Conservation (phyloP, 2,797 vertebrate species). For the Thalassophryne amazonica region DNA sequence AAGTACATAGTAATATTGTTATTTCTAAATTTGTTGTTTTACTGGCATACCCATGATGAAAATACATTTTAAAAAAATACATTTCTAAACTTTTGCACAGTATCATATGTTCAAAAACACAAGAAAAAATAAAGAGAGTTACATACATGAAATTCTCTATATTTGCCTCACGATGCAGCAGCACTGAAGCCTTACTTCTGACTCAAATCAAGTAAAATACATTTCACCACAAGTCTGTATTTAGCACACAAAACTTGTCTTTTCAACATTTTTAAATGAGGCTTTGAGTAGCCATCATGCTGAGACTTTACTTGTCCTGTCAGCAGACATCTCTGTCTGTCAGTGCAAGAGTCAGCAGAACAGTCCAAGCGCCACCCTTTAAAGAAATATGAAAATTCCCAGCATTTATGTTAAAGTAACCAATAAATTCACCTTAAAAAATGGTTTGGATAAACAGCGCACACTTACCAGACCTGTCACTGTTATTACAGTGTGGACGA, state of each 20-base stretch:
- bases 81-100: no score
- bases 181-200: constrained; percentile 36
- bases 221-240: constrained; percentile 26
- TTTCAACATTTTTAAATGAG: not conserved
- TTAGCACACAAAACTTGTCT: constrained; percentile 9
- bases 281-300: not conserved
- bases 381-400: no score
- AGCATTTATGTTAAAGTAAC: no score
- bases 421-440: not conserved
- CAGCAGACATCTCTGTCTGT: no score
- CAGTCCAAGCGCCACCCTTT: no score
- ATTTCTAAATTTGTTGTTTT: no score
- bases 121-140: constrained; percentile 39
- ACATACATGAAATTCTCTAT: constrained; percentile 36
- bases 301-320: not conserved
- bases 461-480: constrained; percentile 67
- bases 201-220: constrained; percentile 41
- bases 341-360: no score
- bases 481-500: constrained; percentile 44
- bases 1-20: no score
- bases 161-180: constrained; percentile 38
- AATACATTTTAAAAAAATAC: no score
- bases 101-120: not conserved
- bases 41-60: no score
- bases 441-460: not conserved